A percentile compares a stretch with the other conserved stretches of the same genome.
Evolutionary conservation across 2,888 invertebrate species (phyloP).

Genomic region (Phengaris alcon): DNA sequence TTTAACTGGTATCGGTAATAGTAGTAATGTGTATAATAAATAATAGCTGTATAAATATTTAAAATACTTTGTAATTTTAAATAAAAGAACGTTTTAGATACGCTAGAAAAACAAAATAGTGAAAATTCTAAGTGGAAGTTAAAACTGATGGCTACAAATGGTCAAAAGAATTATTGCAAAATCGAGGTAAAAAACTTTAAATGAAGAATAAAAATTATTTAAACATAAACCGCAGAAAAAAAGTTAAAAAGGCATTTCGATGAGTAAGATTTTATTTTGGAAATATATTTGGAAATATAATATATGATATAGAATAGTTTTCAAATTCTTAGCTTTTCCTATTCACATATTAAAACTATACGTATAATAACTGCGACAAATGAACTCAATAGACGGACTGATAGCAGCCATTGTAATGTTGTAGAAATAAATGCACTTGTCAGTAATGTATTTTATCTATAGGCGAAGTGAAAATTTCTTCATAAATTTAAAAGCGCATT

Average conservation of each 20-base stretch:
- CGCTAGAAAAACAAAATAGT: neutral
- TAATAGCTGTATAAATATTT: conserved; percentile 14
- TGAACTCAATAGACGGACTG: neutral
- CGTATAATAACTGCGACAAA: neutral
- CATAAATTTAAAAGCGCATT: conserved; percentile 73
- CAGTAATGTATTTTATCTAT: conserved; percentile 7
- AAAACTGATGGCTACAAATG: neutral
- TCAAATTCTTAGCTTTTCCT: too few relatives aligned
- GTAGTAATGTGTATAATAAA: conserved; percentile 16
- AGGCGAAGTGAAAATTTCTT: conserved; percentile 41
- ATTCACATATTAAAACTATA: neutral
- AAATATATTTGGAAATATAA: too few relatives aligned
- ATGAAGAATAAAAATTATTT: neutral
- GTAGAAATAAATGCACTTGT: conserved; percentile 24
- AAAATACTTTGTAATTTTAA: conserved; percentile 9
- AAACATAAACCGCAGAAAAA: neutral
- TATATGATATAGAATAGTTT: too few relatives aligned
- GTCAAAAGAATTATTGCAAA: neutral
- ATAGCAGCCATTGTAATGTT: conserved; percentile 15
- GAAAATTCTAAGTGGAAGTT: neutral
- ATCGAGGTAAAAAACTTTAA: neutral
- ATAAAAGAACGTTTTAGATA: neutral
- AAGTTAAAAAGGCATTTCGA: too few relatives aligned
- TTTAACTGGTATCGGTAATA: conserved; percentile 24
- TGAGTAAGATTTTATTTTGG: too few relatives aligned